These are phyloP conservation scores for Machimus atricapillus DNA, from an alignment of 2,888 invertebrate species.

Conservation along the genomic window DNA sequence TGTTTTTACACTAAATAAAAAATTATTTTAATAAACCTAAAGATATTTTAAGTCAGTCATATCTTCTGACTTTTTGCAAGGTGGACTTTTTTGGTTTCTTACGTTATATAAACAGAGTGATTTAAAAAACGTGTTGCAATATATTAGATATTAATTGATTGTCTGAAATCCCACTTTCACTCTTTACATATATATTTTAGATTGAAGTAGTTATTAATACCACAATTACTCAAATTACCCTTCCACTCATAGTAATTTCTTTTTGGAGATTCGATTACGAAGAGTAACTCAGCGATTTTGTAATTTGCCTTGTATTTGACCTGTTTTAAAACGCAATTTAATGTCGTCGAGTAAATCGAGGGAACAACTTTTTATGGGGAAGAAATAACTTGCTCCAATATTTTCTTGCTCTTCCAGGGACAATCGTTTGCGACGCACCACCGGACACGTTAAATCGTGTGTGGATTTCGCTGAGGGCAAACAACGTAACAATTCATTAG, in stretches of 20 bases:
- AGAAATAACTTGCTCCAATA: not conserved
- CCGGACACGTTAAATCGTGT: conserved; percentile 25
- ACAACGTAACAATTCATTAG: conserved; percentile 17
- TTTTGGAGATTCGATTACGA: not conserved
- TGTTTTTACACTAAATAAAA: no score
- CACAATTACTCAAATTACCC: not conserved
- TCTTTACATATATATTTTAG: no score
- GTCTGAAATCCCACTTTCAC: no score
- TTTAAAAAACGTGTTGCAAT: no score
- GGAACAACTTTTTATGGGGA: not conserved
- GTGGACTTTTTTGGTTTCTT: no score
- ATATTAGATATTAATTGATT: no score
- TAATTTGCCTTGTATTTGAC: not conserved
- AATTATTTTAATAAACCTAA: no score
- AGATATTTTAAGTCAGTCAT: no score
- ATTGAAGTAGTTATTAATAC: no score
- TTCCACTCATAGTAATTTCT: no score
- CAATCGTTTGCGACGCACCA: conserved; percentile 14
- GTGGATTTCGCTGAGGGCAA: conserved; percentile 13
- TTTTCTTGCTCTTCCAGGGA: not conserved
- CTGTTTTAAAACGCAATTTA: not conserved
- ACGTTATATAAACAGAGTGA: no score
- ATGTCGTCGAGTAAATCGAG: not conserved
- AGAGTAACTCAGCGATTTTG: not conserved
- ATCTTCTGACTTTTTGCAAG: no score